Conservation (phyloP, 1,140 invertebrate species). For the Cydia strobilella region DNA sequence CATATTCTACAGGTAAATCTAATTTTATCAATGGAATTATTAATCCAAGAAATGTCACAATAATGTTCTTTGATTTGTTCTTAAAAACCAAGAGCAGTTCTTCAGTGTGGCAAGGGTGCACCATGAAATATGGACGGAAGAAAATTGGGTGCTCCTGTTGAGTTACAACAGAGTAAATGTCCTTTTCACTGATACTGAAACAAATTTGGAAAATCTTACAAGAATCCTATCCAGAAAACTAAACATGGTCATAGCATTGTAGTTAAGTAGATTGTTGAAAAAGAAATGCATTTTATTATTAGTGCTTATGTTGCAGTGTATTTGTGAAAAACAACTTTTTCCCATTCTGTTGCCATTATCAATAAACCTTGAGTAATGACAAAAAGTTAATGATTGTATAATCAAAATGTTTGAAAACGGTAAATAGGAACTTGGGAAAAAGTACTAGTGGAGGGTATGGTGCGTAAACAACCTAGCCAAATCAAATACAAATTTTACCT, state of each 20-base stretch:
- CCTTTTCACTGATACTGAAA: slow-evolving; percentile 61
- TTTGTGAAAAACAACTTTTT: too few species aligned
- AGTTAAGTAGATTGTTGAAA: slow-evolving; percentile 42
- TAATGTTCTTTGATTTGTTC: slow-evolving; percentile 57
- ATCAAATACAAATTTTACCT: slow-evolving; percentile 55
- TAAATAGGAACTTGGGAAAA: too few species aligned
- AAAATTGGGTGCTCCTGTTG: slow-evolving; percentile 69
- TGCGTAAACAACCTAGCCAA: slow-evolving; percentile 35
- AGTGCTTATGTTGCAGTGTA: too few species aligned
- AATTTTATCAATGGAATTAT: slow-evolving; percentile 67
- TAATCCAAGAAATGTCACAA: slow-evolving; percentile 69
- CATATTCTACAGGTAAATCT: slow-evolving; percentile 73
- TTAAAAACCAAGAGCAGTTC: slow-evolving; percentile 54
- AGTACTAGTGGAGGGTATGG: too few species aligned
- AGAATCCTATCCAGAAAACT: too few species aligned
- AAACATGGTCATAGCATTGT: slow-evolving; percentile 51
- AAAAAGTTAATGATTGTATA: too few species aligned
- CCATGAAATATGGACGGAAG: slow-evolving; percentile 63
- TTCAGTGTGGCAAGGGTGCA: slow-evolving; percentile 69
- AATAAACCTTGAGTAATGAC: too few species aligned
- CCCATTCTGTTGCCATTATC: too few species aligned
- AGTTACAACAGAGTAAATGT: slow-evolving; percentile 68
- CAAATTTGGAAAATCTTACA: slow-evolving; percentile 46
- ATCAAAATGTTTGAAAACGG: too few species aligned
- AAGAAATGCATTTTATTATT: too few species aligned